Evolutionary conservation across 2,888 invertebrate genomes (phyloP).

Genomic region (Cryptus armator): DNA sequence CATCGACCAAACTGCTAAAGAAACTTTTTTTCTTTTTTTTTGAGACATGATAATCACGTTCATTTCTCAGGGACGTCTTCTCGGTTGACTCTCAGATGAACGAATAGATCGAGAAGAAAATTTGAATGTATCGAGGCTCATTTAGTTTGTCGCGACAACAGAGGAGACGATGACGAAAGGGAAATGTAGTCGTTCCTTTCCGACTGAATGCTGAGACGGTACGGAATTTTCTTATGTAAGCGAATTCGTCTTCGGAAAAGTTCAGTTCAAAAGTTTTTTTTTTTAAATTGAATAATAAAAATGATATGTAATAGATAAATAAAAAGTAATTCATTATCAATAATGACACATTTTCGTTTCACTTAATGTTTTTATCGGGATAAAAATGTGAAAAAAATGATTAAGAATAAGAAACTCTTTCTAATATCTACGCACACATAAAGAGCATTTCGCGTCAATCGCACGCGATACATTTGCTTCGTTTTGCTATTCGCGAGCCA

Average conservation of each 20-base stretch:
- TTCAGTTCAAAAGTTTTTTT: no score
- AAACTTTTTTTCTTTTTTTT: slow-evolving; percentile 2
- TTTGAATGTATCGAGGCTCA: slow-evolving; percentile 43
- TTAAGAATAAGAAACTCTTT: no score
- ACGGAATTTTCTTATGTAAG: no score
- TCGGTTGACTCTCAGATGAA: neutral
- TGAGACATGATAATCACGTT: slow-evolving; percentile 37
- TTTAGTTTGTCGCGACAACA: slow-evolving; percentile 16
- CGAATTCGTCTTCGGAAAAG: no score
- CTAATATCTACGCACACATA: neutral
- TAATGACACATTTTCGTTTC: no score
- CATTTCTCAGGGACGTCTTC: neutral
- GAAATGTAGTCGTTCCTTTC: slow-evolving; percentile 1
- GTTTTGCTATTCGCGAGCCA: neutral
- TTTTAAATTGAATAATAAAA: no score
- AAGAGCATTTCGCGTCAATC: neutral
- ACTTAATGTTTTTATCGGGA: no score
- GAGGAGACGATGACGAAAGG: neutral
- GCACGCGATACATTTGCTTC: neutral
- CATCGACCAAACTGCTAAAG: neutral
- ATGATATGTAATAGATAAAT: no score
- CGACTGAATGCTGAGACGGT: neutral
- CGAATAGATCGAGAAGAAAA: slow-evolving; percentile 47
- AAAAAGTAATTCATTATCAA: no score
- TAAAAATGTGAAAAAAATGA: no score